Evolutionary conservation across 2,113 vertebrate genomes (phyloP).

Genomic region (Menura novaehollandiae): DNA sequence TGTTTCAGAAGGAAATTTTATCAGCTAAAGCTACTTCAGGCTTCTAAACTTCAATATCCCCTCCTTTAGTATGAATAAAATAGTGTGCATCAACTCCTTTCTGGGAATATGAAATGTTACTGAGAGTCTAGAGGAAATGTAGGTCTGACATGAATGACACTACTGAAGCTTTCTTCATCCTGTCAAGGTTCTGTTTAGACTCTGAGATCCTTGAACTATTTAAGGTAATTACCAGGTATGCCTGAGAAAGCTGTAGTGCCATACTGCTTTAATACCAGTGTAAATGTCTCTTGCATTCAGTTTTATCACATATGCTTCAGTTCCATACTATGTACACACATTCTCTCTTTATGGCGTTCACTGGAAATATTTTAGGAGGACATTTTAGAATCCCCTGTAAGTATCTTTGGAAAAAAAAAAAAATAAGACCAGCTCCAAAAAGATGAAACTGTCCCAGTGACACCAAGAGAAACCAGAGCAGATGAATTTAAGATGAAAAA

Average conservation of each 20-base stretch:
- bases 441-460: neutral
- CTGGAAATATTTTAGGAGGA: neutral
- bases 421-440: neutral
- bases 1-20: neutral
- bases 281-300: neutral
- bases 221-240: neutral
- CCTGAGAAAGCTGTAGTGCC: neutral
- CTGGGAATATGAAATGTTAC: neutral
- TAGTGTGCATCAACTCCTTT: neutral
- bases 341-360: fast-evolving
- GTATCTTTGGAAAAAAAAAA: neutral
- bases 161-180: neutral
- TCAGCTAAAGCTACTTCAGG: neutral
- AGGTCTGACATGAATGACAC: neutral
- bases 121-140: neutral
- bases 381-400: neutral
- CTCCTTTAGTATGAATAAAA: neutral
- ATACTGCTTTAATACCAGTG: neutral
- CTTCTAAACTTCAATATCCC: neutral
- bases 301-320: neutral
- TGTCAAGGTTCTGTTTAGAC: neutral
- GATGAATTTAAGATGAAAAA: neutral
- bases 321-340: neutral
- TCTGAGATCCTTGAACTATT: neutral
- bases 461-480: neutral